These are phyloP conservation scores for Anoura caudifer DNA, from an alignment of 2,113 vertebrate genomes.

Conservation along the genomic window DNA sequence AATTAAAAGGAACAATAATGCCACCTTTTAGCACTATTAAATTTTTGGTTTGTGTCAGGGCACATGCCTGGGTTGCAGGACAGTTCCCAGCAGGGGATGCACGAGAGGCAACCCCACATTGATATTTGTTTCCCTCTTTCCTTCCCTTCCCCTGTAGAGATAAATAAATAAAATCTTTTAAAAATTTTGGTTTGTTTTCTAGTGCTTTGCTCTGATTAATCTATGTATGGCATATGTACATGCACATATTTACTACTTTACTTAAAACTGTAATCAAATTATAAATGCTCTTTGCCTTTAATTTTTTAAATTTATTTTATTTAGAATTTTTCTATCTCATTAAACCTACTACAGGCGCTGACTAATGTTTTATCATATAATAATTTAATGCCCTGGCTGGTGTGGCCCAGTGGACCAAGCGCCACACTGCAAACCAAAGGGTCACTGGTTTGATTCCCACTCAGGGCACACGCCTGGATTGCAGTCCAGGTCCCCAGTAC, in stretches of 20 bases:
- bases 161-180: no score
- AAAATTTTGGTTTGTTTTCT: not conserved
- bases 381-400: no score
- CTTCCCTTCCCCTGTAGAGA: no score
- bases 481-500: no score
- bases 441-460: no score
- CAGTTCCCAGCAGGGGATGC: no score
- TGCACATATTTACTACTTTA: not conserved
- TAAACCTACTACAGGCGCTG: not conserved
- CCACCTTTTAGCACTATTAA: not conserved
- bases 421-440: no score
- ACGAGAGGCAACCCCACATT: no score
- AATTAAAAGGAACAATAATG: not conserved
- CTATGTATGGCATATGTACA: not conserved
- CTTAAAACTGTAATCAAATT: not conserved
- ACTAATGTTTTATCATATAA: not conserved
- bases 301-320: not conserved
- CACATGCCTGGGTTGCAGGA: no score
- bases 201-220: not conserved
- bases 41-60: not conserved
- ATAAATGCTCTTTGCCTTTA: not conserved
- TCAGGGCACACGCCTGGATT: no score
- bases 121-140: no score
- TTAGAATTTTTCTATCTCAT: not conserved
- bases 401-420: no score